A percentile compares a stretch with the other conserved stretches of the same genome.
Evolutionary conservation across 2,797 vertebrate genomes (phyloP).

Genomic region (Gymnopithys bicolor): DNA sequence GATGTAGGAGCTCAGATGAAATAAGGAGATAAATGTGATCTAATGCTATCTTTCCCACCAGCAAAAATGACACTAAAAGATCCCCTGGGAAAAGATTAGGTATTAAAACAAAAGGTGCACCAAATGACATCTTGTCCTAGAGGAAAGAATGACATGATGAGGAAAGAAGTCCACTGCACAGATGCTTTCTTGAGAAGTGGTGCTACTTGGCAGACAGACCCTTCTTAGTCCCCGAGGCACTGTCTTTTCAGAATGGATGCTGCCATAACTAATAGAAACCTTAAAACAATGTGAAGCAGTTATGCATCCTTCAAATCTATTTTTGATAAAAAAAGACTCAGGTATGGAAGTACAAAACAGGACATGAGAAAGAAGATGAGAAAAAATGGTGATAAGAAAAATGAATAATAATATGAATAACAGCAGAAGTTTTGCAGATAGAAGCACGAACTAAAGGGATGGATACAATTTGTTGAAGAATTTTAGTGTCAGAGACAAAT

Average conservation of each 20-base stretch:
- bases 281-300: neutral
- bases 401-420: neutral
- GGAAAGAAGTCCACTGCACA: neutral
- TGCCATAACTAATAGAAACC: neutral
- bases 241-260: neutral
- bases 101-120: neutral
- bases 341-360: neutral
- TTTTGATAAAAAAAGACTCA: neutral
- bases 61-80: neutral
- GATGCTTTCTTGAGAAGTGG: neutral
- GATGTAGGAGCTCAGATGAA: neutral
- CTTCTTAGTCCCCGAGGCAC: rapidly evolving
- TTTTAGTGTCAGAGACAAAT: neutral
- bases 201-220: rapidly evolving
- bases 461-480: neutral
- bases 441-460: neutral
- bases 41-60: neutral
- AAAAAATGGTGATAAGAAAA: neutral
- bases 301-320: neutral
- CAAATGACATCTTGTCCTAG: neutral
- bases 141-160: neutral
- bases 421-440: neutral
- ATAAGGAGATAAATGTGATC: neutral
- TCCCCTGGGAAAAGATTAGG: neutral
- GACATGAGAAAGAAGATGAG: neutral